Evolutionary conservation across 1,140 invertebrate genomes (phyloP).

Genomic region (Orussus abietinus): DNA sequence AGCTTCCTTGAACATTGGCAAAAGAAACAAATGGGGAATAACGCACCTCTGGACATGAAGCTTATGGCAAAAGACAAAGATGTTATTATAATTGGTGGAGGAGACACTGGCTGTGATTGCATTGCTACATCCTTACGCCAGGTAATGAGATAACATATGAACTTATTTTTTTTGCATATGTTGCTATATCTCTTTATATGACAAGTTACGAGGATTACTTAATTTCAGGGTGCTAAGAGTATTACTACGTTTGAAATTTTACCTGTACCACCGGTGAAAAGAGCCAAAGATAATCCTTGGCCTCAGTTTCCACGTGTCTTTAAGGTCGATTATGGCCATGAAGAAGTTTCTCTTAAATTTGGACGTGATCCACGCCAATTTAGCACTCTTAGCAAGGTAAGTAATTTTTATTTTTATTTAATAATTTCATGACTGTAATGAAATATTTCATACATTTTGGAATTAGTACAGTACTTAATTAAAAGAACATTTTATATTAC

Average conservation of each 20-base stretch:
- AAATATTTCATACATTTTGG: no score
- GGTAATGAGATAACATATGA: conserved; percentile 38
- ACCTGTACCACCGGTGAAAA: conserved; percentile 78
- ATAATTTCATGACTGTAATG: not conserved
- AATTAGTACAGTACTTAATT: not conserved
- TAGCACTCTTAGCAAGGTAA: conserved; percentile 84
- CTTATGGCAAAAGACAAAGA: conserved; percentile 89
- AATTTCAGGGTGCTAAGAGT: conserved; percentile 78
- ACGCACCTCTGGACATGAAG: conserved; percentile 41
- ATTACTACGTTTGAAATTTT: conserved; percentile 98
- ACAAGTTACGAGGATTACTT: conserved; percentile 3
- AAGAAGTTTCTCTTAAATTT: conserved; percentile 85
- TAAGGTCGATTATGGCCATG: conserved; percentile 97
- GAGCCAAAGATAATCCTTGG: conserved; percentile 92
- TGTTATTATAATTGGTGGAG: conserved; percentile 96
- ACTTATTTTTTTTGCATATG: not conserved
- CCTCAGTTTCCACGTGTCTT: conserved; percentile 96
- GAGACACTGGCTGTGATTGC: conserved; percentile 99
- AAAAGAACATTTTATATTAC: conserved; percentile 13
- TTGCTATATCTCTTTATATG: not conserved
- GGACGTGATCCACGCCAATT: conserved; percentile 93
- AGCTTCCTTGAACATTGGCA: conserved; percentile 97
- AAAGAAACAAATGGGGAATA: conserved; percentile 82
- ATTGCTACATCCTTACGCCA: conserved; percentile 96
- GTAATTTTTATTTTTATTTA: conserved; percentile 6